A percentile compares a stretch with the other conserved stretches of the same genome.
phyloP scores from a whole-genome alignment of 2,888 invertebrate species.

The Mactromeris polynyma region DNA sequence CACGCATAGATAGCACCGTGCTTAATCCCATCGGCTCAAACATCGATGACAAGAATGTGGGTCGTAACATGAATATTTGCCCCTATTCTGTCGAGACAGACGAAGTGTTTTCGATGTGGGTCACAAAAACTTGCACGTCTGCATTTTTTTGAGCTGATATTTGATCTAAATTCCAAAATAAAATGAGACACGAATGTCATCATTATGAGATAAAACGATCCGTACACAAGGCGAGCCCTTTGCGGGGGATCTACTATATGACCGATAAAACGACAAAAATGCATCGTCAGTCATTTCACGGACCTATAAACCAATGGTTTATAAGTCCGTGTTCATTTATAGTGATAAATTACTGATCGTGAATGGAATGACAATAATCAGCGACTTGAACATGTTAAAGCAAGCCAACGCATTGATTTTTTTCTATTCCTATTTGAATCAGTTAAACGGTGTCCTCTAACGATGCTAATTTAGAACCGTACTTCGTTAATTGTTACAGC shows the following conservation, averaged over 20 bases:
- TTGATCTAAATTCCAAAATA: background rate
- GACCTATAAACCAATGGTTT: too few species aligned
- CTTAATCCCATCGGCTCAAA: background rate
- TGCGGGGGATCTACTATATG: background rate
- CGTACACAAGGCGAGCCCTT: background rate
- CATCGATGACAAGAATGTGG: background rate
- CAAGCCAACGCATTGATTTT: too few species aligned
- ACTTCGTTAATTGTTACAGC: too few species aligned
- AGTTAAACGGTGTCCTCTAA: too few species aligned
- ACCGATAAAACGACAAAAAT: background rate
- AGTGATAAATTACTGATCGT: too few species aligned
- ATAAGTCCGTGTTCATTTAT: too few species aligned
- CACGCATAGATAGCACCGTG: background rate
- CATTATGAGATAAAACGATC: background rate
- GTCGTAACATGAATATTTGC: background rate
- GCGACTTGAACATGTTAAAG: too few species aligned
- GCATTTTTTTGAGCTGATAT: background rate
- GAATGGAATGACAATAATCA: too few species aligned
- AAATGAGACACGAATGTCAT: background rate
- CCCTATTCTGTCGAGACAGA: background rate
- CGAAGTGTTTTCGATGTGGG: background rate
- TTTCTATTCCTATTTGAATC: too few species aligned
- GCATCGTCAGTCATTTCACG: too few species aligned
- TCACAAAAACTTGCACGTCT: slow-evolving; percentile 3
- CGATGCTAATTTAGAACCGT: too few species aligned